Evolutionary conservation across 2,113 vertebrate species (phyloP).

Genomic region (Triplophysa rosa): DNA sequence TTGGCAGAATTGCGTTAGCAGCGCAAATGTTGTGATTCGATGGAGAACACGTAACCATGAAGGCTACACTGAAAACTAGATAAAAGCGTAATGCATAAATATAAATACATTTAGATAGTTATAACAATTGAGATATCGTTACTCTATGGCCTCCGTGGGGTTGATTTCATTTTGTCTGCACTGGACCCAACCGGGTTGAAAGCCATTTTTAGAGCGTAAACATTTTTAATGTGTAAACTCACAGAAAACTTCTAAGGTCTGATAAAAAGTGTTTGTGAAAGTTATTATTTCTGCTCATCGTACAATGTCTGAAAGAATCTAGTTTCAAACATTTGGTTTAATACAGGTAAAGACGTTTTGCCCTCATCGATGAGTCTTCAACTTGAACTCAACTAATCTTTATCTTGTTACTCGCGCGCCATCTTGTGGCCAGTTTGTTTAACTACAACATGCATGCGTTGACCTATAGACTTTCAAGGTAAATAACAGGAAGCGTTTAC

Average conservation of each 20-base stretch:
- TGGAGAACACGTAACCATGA: too few species aligned
- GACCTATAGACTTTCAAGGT: neutral
- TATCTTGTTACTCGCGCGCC: conserved; percentile 45
- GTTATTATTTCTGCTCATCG: neutral
- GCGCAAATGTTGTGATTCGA: too few species aligned
- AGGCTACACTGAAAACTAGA: too few species aligned
- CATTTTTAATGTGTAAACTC: too few species aligned
- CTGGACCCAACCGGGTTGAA: too few species aligned
- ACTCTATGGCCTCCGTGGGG: too few species aligned
- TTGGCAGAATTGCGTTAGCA: too few species aligned
- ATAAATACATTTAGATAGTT: too few species aligned
- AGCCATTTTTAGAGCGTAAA: too few species aligned
- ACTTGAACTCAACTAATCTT: neutral
- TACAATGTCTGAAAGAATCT: neutral
- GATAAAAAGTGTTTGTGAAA: neutral
- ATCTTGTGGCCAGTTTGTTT: conserved; percentile 47
- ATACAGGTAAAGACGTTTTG: neutral
- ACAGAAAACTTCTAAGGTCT: neutral
- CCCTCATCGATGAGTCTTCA: neutral
- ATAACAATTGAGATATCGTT: too few species aligned
- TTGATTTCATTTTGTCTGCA: too few species aligned
- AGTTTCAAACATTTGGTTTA: neutral
- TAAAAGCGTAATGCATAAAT: too few species aligned
- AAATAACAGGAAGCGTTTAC: neutral
- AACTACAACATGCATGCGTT: neutral